Evolutionary conservation across 2,113 vertebrate species (phyloP).

Genomic region (Thinocorus orbignyianus): DNA sequence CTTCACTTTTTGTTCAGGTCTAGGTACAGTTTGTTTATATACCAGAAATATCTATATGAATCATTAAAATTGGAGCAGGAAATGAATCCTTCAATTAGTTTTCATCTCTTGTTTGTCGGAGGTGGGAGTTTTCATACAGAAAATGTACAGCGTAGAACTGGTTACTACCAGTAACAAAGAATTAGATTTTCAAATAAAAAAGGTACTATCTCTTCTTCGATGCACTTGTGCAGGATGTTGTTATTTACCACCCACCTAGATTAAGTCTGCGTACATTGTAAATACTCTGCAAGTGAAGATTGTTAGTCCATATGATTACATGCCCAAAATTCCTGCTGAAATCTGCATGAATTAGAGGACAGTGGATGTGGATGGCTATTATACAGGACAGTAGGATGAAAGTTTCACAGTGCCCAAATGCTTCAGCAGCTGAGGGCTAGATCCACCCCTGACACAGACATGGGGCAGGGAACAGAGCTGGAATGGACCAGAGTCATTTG

Average conservation of each 20-base stretch:
- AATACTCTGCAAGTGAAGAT: background rate
- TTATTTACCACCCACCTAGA: background rate
- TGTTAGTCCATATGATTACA: background rate
- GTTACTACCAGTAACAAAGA: background rate
- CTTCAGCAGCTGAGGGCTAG: background rate
- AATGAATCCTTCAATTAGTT: background rate
- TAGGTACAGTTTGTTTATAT: background rate
- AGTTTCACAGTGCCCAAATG: background rate
- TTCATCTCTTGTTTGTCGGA: background rate
- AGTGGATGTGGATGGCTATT: background rate
- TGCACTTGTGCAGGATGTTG: background rate
- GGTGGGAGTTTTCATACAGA: background rate
- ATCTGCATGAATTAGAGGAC: background rate
- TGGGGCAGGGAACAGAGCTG: background rate
- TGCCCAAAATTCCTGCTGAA: background rate
- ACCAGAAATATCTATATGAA: background rate
- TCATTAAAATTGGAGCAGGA: conserved; percentile 7
- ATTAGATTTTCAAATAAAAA: background rate
- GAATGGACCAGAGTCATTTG: background rate
- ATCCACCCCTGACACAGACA: background rate
- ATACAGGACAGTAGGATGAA: background rate
- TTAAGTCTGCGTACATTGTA: background rate
- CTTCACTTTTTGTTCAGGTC: background rate
- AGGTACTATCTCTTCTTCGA: background rate
- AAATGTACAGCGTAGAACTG: background rate